Percentiles rank a stretch among this genome's conserved stretches.
These are phyloP conservation scores for Siniperca chuatsi DNA, from an alignment of 2,113 vertebrate genomes.

Conservation along the genomic window DNA sequence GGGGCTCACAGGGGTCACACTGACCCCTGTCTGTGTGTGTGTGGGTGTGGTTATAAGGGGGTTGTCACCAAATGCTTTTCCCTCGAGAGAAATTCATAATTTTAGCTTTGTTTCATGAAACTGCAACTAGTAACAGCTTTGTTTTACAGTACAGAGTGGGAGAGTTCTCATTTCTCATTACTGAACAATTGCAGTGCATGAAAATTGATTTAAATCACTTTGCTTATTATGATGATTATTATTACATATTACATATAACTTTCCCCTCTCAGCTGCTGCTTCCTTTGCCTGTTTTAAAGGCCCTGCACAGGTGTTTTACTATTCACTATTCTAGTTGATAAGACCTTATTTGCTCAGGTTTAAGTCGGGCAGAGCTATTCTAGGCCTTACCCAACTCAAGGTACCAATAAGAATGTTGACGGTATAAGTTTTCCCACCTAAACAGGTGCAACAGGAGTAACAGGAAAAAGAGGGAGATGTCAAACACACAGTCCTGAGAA, in stretches of 20 bases:
- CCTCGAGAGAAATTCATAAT: neutral
- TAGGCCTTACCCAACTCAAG: neutral
- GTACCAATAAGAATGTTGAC: neutral
- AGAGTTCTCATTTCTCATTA: neutral
- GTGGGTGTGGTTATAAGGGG: neutral
- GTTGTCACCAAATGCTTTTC: neutral
- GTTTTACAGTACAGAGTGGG: neutral
- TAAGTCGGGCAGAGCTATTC: neutral
- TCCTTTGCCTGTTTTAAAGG: neutral
- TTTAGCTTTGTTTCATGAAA: slow-evolving; percentile 1
- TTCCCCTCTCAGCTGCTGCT: neutral
- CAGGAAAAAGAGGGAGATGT: slow-evolving; percentile 1
- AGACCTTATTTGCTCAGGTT: slow-evolving; percentile 4
- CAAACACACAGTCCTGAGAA: neutral
- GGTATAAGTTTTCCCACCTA: neutral
- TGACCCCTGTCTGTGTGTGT: slow-evolving; percentile 11
- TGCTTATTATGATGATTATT: no score
- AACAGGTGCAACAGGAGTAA: slow-evolving; percentile 36
- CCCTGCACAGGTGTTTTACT: neutral
- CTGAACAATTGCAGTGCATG: neutral
- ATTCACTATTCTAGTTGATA: neutral
- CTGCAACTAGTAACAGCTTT: neutral
- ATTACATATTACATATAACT: neutral
- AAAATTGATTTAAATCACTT: neutral
- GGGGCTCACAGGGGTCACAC: slow-evolving; percentile 2